Percentiles rank a stretch among this genome's conserved stretches.
Conservation (phyloP, 1,140 invertebrate genomes). For the Meteorus sp. region DNA sequence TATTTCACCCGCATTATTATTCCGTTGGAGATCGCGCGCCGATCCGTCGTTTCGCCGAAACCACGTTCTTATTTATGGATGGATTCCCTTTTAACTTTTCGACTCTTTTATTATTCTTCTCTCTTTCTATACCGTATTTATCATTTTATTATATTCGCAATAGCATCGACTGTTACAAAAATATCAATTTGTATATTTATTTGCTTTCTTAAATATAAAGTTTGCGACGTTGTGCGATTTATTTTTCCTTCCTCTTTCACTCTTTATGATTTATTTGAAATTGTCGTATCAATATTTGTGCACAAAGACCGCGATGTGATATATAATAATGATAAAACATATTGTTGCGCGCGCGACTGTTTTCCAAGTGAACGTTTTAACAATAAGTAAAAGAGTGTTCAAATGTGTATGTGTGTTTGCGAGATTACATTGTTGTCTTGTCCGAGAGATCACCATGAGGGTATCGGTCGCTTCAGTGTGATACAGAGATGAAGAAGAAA, state of each 20-base stretch:
- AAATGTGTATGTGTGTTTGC: no score
- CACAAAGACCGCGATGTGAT: neutral
- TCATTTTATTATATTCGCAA: no score
- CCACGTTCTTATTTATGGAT: conserved; percentile 33
- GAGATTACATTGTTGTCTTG: conserved; percentile 60
- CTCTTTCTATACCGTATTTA: no score
- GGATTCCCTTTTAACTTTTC: conserved; percentile 45
- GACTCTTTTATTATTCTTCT: conserved; percentile 25
- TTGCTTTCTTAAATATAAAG: no score
- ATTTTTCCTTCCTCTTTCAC: no score
- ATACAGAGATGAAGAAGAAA: conserved; percentile 30
- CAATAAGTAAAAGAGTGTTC: conserved; percentile 23
- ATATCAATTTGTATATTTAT: no score
- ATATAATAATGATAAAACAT: no score
- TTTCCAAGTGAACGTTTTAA: conserved; percentile 2
- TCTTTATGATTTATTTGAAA: no score
- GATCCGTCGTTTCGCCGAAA: conserved; percentile 31
- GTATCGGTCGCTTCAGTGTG: conserved; percentile 49
- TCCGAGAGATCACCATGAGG: conserved; percentile 57
- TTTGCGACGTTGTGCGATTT: no score
- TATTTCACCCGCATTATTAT: conserved; percentile 38
- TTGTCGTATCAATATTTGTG: neutral
- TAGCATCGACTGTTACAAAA: no score
- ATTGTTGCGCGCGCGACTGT: no score
- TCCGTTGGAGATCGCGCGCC: conserved; percentile 34